Conservation (phyloP, 2,797 vertebrate species). For the Enteromius argenteus region DNA sequence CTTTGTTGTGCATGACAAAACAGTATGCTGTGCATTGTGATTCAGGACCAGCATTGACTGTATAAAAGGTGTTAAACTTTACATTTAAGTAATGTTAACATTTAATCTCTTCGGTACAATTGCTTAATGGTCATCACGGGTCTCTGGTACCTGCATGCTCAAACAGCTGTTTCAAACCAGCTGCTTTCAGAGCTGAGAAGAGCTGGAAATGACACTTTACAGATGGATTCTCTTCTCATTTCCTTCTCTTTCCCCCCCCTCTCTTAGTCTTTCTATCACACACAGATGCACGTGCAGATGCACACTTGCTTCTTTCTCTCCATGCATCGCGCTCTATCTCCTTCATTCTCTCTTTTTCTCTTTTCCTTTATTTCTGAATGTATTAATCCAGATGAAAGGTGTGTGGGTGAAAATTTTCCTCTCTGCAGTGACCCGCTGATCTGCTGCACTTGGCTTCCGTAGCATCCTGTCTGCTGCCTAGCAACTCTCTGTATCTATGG, state of each 20-base stretch:
- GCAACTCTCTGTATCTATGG: conserved; percentile 83
- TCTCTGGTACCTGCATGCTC: conserved; percentile 35
- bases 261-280: conserved; percentile 1
- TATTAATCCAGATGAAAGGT: conserved; percentile 67
- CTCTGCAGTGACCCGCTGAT: conserved; percentile 78
- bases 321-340: conserved; percentile 18
- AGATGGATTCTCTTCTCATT: conserved; percentile 37
- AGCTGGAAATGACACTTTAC: conserved; percentile 42
- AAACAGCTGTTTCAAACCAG: conserved; percentile 51
- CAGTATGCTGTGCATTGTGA: not conserved
- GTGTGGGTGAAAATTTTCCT: conserved; percentile 76
- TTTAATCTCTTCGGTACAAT: conserved; percentile 17
- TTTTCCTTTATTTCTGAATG: conserved; percentile 54
- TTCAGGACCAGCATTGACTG: not conserved
- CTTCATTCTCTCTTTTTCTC: conserved; percentile 17
- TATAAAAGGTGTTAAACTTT: not conserved
- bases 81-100: not conserved
- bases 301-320: conserved; percentile 23
- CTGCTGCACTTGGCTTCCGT: conserved; percentile 74
- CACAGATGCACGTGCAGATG: conserved; percentile 12
- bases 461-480: conserved; percentile 80
- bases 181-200: conserved; percentile 48
- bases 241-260: conserved; percentile 15
- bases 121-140: not conserved
- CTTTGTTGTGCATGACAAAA: not conserved